Conservation (phyloP, 1,140 invertebrate genomes). For the Drosophila kepulauana region DNA sequence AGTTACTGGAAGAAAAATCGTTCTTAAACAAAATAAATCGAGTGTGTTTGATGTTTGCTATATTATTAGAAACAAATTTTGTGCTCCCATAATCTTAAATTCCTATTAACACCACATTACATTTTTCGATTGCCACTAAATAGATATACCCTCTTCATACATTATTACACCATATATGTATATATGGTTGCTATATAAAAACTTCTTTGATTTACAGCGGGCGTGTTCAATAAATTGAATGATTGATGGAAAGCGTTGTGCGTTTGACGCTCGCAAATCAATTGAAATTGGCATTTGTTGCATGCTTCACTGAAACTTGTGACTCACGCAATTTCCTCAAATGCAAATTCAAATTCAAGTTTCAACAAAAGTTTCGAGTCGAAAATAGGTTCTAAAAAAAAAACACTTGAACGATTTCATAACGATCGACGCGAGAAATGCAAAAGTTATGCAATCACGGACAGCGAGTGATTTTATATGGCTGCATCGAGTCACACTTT, state of each 20-base stretch:
- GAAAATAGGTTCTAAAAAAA: not conserved
- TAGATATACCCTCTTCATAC: too few relatives aligned
- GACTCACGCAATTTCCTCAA: not conserved
- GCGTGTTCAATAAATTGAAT: slow-evolving; percentile 19
- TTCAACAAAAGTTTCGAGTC: not conserved
- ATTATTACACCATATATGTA: too few relatives aligned
- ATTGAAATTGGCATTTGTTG: not conserved
- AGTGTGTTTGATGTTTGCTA: too few relatives aligned
- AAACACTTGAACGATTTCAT: too few relatives aligned
- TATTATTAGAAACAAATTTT: too few relatives aligned
- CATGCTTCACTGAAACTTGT: slow-evolving; percentile 7
- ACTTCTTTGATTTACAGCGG: slow-evolving; percentile 40
- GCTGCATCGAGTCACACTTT: not conserved
- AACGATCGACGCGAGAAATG: not conserved
- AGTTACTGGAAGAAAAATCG: too few relatives aligned
- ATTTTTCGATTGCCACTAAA: too few relatives aligned
- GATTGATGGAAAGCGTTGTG: slow-evolving; percentile 37
- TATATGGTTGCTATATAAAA: not conserved
- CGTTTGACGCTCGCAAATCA: slow-evolving; percentile 6
- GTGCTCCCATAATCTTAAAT: not conserved
- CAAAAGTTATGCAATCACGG: not conserved
- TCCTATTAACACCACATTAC: too few relatives aligned
- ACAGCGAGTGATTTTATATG: not conserved
- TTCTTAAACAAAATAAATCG: too few relatives aligned
- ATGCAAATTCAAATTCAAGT: not conserved